These are phyloP conservation scores for Drosophila ezoana DNA, from an alignment of 2,888 invertebrate species.

Conservation along the genomic window DNA sequence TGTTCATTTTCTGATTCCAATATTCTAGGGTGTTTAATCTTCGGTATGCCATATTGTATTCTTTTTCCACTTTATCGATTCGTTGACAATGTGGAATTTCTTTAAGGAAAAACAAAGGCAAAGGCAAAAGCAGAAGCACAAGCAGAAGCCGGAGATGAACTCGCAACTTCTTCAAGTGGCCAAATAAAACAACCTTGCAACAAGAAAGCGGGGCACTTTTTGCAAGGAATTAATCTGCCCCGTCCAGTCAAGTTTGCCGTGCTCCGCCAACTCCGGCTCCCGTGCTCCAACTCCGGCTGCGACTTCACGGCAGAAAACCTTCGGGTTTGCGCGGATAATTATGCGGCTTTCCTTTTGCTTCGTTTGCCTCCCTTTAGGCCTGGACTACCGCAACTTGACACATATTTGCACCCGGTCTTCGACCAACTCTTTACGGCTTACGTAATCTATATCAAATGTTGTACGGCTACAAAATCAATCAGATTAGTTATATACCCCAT, in stretches of 20 bases:
- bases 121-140: slow-evolving; percentile 3
- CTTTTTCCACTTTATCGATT: slow-evolving; percentile 37
- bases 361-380: too few species aligned
- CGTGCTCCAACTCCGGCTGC: background rate
- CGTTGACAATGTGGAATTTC: slow-evolving; percentile 34
- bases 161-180: slow-evolving; percentile 11
- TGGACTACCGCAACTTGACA: background rate
- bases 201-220: background rate
- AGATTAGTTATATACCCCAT: too few species aligned
- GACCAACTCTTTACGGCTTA: too few species aligned
- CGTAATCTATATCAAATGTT: too few species aligned
- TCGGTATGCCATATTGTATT: background rate
- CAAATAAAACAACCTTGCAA: background rate
- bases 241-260: background rate
- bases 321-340: background rate
- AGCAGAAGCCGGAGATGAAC: slow-evolving; percentile 12
- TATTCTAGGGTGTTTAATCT: background rate
- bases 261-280: background rate
- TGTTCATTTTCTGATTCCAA: too few species aligned
- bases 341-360: background rate
- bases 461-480: too few species aligned
- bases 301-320: background rate
- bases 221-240: background rate
- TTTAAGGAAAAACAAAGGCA: slow-evolving; percentile 7
- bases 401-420: background rate